Conservation (phyloP, 2,888 invertebrate genomes). For the Cryptophagus acutangulus region DNA sequence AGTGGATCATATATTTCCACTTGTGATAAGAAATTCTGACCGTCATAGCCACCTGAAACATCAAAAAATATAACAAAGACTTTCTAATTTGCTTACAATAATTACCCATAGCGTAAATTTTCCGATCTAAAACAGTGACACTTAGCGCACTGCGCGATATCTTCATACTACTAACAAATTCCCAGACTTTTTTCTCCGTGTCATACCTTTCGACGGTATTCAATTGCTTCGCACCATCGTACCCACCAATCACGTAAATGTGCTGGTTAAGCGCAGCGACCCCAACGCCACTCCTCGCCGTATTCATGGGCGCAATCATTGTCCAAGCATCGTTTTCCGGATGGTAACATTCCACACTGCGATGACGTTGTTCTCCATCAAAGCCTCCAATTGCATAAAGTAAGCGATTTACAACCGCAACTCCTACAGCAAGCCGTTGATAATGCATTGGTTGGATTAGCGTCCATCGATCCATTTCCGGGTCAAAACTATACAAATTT, state of each 20-base stretch:
- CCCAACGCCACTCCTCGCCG: constrained; percentile 82
- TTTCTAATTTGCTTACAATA: background rate
- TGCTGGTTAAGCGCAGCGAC: constrained; percentile 79
- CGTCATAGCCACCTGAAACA: constrained; percentile 80
- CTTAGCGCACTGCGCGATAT: constrained; percentile 84
- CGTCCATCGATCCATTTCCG: constrained; percentile 78
- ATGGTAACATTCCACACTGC: constrained; percentile 85
- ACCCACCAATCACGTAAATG: constrained; percentile 94
- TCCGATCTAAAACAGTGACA: constrained; percentile 78
- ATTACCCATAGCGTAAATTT: constrained; percentile 81
- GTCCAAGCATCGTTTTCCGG: constrained; percentile 90
- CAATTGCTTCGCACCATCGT: constrained; percentile 78
- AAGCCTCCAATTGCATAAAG: constrained; percentile 78
- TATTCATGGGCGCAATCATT: constrained; percentile 71
- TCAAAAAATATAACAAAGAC: constrained; percentile 7
- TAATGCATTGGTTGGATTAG: constrained; percentile 69
- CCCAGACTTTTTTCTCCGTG: constrained; percentile 78
- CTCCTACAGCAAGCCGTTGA: constrained; percentile 76
- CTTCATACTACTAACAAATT: constrained; percentile 67
- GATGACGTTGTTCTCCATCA: constrained; percentile 73
- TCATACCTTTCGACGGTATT: constrained; percentile 83
- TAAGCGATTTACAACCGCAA: constrained; percentile 71
- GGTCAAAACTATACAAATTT: constrained; percentile 65
- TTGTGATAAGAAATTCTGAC: constrained; percentile 73
- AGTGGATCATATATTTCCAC: constrained; percentile 86